Percentiles rank a stretch among this genome's conserved stretches.
Conservation (phyloP, 2,888 invertebrate genomes). For the Volucella zonaria region DNA sequence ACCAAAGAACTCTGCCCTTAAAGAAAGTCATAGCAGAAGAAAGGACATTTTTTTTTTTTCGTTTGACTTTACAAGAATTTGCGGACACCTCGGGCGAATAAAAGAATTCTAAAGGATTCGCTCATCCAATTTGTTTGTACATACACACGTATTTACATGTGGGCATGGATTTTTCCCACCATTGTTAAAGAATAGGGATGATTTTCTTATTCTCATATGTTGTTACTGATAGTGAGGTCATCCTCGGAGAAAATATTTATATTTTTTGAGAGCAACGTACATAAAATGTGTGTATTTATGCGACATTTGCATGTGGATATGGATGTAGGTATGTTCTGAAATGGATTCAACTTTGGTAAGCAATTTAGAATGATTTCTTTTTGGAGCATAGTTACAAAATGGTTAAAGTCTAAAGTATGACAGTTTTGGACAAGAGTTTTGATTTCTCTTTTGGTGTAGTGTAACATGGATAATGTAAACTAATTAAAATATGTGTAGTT, state of each 20-base stretch:
- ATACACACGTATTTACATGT: conserved; percentile 27
- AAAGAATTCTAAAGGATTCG: conserved; percentile 65
- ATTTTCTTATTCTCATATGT: conserved; percentile 55
- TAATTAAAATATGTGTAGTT: no score
- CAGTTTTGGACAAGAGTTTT: no score
- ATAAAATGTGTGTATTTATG: no score
- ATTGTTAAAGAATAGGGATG: conserved; percentile 37
- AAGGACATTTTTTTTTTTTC: conserved; percentile 3
- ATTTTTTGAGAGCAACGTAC: no score
- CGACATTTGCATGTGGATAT: no score
- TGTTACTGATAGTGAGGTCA: conserved; percentile 62
- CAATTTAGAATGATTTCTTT: no score
- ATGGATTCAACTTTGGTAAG: no score
- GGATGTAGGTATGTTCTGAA: no score
- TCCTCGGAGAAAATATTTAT: conserved; percentile 59
- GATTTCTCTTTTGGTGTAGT: no score
- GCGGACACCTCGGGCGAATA: conserved; percentile 65
- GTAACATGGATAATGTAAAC: no score
- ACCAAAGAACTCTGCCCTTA: conserved; percentile 51
- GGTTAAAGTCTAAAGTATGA: no score
- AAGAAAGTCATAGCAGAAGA: conserved; percentile 38
- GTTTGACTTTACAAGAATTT: conserved; percentile 49
- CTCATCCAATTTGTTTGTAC: conserved; percentile 65
- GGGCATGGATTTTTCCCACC: not conserved
- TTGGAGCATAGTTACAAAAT: no score